Conservation (phyloP, 2,797 vertebrate species). For the Sebastes vulpes region DNA sequence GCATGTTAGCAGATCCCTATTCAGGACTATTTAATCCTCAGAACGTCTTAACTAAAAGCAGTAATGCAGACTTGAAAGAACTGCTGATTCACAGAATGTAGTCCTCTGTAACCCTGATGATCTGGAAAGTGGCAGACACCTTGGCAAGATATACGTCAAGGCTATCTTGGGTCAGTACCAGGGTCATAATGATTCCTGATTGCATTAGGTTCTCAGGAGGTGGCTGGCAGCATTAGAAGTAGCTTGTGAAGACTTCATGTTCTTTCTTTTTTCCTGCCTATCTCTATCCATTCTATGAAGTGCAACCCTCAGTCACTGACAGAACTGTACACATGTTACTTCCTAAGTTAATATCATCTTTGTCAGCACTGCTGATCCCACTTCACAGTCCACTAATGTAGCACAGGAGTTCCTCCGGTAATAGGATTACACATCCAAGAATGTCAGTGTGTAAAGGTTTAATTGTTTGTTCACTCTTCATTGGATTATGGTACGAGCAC, state of each 20-base stretch:
- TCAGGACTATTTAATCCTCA: neutral
- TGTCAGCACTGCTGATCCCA: slow-evolving; percentile 10
- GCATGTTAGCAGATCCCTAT: neutral
- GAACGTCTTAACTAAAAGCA: neutral
- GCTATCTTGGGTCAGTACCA: slow-evolving; percentile 3
- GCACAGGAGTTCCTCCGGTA: slow-evolving; percentile 25
- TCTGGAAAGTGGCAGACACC: slow-evolving; percentile 2
- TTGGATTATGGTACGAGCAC: slow-evolving; percentile 26
- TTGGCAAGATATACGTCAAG: neutral
- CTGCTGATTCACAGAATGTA: neutral
- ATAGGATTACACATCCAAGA: slow-evolving; percentile 56
- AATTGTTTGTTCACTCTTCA: slow-evolving; percentile 49
- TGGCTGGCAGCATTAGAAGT: slow-evolving; percentile 21
- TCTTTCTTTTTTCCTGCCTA: neutral
- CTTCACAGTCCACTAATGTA: slow-evolving; percentile 12
- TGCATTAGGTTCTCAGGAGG: slow-evolving; percentile 22
- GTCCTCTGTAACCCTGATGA: neutral
- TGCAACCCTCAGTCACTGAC: neutral
- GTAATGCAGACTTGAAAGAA: neutral
- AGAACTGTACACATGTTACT: neutral
- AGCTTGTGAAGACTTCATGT: slow-evolving; percentile 1
- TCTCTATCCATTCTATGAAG: neutral
- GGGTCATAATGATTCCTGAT: slow-evolving; percentile 21
- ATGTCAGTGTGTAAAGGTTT: slow-evolving; percentile 36
- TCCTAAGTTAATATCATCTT: slow-evolving; percentile 18